phyloP scores from a whole-genome alignment of 1,140 invertebrate species.

The Heliconius eleuchia region DNA sequence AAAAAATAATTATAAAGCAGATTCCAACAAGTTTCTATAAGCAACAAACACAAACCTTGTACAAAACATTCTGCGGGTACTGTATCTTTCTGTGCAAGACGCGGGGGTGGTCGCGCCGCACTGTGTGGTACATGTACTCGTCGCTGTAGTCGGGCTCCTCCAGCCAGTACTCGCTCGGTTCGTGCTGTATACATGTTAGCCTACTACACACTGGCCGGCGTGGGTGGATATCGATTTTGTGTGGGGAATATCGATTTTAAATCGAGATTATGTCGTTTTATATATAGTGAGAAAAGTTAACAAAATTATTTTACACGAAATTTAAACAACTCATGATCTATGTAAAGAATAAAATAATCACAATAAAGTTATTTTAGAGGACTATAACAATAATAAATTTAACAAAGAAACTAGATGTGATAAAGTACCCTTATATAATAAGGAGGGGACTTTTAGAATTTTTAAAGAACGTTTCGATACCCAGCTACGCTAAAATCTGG shows the following conservation, averaged over 20 bases:
- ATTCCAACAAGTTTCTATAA: not conserved
- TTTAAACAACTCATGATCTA: too few species aligned
- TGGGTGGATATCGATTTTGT: constrained; percentile 9
- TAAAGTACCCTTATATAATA: too few species aligned
- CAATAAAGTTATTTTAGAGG: too few species aligned
- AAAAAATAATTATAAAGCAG: not conserved
- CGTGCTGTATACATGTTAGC: constrained; percentile 58
- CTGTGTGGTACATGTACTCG: constrained; percentile 78
- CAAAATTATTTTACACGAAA: too few species aligned
- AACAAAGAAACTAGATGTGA: too few species aligned
- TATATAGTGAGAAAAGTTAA: too few species aligned
- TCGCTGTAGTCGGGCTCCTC: constrained; percentile 76
- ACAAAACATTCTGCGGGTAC: constrained; percentile 76
- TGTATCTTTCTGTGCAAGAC: constrained; percentile 77
- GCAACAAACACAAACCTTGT: constrained; percentile 54
- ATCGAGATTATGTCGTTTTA: not conserved
- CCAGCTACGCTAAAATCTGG: not conserved
- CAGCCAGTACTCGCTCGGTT: constrained; percentile 68
- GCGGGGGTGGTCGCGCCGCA: constrained; percentile 70
- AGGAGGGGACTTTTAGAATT: not conserved
- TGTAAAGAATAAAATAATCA: too few species aligned
- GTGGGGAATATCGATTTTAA: not conserved
- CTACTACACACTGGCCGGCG: constrained; percentile 38
- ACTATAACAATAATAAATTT: too few species aligned
- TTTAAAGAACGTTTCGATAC: not conserved